phyloP scores from a whole-genome alignment of 2,888 invertebrate genomes.

The Ferdinandea cuprea region DNA sequence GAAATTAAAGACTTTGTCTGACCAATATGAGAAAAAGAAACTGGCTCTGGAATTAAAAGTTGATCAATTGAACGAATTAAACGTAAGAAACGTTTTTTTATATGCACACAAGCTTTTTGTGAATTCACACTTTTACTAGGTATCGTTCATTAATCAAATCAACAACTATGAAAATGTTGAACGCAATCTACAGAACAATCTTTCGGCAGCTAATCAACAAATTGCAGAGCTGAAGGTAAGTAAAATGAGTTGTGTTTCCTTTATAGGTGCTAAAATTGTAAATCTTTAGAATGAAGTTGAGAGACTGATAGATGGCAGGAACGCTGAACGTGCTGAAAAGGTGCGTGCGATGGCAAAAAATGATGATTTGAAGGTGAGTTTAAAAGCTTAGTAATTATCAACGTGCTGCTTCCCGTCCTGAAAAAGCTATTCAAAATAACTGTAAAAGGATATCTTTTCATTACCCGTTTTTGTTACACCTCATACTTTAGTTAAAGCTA shows the following conservation, averaged over 20 bases:
- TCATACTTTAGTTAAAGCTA: conserved; percentile 13
- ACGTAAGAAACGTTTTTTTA: conserved; percentile 9
- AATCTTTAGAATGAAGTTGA: conserved; percentile 20
- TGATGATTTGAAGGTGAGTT: conserved; percentile 40
- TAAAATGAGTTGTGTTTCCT: too few species aligned
- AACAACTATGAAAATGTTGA: conserved; percentile 15
- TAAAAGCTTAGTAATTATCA: too few species aligned
- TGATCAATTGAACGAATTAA: neutral
- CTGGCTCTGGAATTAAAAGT: neutral
- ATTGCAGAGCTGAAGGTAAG: conserved; percentile 35
- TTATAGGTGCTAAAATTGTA: neutral
- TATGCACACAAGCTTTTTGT: too few species aligned
- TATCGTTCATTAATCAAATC: neutral
- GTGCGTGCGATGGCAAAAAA: neutral
- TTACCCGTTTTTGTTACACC: too few species aligned
- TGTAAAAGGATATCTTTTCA: too few species aligned
- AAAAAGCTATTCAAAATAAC: too few species aligned
- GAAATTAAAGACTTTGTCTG: neutral
- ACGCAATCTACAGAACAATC: conserved; percentile 6
- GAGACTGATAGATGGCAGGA: neutral
- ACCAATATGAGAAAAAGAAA: neutral
- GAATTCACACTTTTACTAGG: neutral
- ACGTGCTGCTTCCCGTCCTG: too few species aligned
- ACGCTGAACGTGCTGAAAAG: conserved; percentile 25
- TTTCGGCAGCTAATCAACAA: conserved; percentile 10